A percentile compares a stretch with the other conserved stretches of the same genome.
Evolutionary conservation across 2,797 vertebrate genomes (phyloP).

Genomic region (Sus cebifrons): DNA sequence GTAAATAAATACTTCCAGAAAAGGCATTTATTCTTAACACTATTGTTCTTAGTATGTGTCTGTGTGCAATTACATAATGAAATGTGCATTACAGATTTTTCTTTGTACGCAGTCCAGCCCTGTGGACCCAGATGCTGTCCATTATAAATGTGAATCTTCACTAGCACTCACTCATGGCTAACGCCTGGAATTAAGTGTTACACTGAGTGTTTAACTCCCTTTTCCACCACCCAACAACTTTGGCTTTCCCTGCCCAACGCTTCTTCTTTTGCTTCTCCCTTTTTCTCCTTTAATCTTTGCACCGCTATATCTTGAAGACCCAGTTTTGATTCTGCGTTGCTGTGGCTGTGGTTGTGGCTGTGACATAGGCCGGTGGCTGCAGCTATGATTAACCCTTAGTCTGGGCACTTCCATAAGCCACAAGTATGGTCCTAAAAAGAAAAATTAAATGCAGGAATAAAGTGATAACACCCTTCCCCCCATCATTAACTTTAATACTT

Average conservation of each 20-base stretch:
- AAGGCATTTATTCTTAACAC: not conserved
- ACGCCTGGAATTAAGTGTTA: not conserved
- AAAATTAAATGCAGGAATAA: slow-evolving; percentile 1
- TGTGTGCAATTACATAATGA: not conserved
- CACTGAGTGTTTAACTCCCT: not conserved
- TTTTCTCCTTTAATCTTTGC: not conserved
- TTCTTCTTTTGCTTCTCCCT: not conserved
- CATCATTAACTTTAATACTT: not conserved
- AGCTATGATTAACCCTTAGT: too few relatives aligned
- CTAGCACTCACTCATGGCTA: not conserved
- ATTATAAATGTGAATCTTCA: not conserved
- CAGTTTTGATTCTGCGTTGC: not conserved
- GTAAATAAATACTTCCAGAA: not conserved
- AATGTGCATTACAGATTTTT: not conserved
- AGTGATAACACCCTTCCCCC: not conserved
- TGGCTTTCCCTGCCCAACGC: not conserved
- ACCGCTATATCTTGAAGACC: not conserved
- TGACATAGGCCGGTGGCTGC: too few relatives aligned
- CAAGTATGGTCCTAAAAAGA: too few relatives aligned
- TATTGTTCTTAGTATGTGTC: not conserved
- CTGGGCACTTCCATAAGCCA: too few relatives aligned
- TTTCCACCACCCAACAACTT: not conserved
- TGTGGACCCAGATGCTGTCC: not conserved
- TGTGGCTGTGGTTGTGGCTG: too few relatives aligned
- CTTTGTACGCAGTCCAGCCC: not conserved